A percentile compares a stretch with the other conserved stretches of the same genome.
These are phyloP conservation scores for Meteorus cinctellus DNA, from an alignment of 2,888 invertebrate genomes.

Conservation along the genomic window DNA sequence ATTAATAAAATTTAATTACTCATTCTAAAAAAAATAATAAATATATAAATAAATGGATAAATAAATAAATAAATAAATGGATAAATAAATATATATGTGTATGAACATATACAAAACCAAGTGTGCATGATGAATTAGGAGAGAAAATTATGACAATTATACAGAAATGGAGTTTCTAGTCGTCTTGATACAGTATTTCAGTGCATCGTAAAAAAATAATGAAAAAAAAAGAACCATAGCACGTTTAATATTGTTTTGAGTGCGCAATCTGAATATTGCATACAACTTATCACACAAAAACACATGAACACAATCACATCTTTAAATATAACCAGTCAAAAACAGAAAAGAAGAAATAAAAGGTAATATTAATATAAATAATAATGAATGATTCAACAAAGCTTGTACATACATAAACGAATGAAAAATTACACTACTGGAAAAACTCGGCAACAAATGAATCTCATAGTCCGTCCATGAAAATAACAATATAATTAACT, in stretches of 20 bases:
- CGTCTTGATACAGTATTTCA: constrained; percentile 52
- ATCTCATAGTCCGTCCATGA: constrained; percentile 55
- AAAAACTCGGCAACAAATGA: constrained; percentile 42
- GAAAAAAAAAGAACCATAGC: neutral
- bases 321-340: neutral
- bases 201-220: constrained; percentile 38
- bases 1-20: neutral
- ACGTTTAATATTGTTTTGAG: constrained; percentile 25
- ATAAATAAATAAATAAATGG: too few species aligned
- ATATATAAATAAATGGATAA: too few species aligned
- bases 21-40: neutral
- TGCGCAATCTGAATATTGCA: constrained; percentile 30
- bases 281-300: neutral
- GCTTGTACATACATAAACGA: constrained; percentile 45
- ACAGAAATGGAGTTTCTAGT: constrained; percentile 51
- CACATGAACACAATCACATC: neutral
- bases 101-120: neutral
- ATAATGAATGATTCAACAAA: constrained; percentile 3
- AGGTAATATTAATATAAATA: too few species aligned
- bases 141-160: constrained; percentile 9
- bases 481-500: constrained; percentile 24
- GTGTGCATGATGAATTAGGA: constrained; percentile 15
- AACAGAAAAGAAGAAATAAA: neutral
- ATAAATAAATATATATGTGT: neutral
- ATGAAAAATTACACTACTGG: constrained; percentile 25